Conservation (phyloP, 1,140 invertebrate species). For the Cyphomyrmex costatus region DNA sequence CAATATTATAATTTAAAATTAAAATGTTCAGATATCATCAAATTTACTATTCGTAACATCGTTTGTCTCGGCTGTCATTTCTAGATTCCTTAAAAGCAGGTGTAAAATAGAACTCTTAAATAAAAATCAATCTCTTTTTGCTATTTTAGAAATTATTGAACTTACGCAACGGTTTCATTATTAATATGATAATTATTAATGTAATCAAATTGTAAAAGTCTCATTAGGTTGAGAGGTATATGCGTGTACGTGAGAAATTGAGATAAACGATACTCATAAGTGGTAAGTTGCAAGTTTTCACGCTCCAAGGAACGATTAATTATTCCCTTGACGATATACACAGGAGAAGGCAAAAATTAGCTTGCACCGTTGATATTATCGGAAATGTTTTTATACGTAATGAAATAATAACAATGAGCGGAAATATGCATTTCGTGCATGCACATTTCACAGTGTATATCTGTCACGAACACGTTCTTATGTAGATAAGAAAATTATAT, state of each 20-base stretch:
- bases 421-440: background rate
- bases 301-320: constrained; percentile 47
- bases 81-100: background rate
- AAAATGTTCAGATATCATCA: background rate
- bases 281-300: constrained; percentile 35
- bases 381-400: background rate
- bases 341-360: constrained; percentile 19
- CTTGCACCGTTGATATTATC: constrained; percentile 4
- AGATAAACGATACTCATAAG: constrained; percentile 27
- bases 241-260: constrained; percentile 27
- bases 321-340: background rate
- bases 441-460: background rate
- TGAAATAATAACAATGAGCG: constrained; percentile 34
- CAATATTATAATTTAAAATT: background rate
- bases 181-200: constrained; percentile 47
- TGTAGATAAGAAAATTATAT: background rate
- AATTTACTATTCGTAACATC: background rate
- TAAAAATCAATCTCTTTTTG: background rate
- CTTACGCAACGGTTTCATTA: background rate
- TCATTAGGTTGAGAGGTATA: constrained; percentile 19
- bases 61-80: background rate
- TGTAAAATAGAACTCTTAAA: background rate
- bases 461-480: background rate
- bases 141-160: constrained; percentile 9
- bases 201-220: constrained; percentile 46